Evolutionary conservation across 2,888 invertebrate genomes (phyloP).

Genomic region (Agapostemon virescens): DNA sequence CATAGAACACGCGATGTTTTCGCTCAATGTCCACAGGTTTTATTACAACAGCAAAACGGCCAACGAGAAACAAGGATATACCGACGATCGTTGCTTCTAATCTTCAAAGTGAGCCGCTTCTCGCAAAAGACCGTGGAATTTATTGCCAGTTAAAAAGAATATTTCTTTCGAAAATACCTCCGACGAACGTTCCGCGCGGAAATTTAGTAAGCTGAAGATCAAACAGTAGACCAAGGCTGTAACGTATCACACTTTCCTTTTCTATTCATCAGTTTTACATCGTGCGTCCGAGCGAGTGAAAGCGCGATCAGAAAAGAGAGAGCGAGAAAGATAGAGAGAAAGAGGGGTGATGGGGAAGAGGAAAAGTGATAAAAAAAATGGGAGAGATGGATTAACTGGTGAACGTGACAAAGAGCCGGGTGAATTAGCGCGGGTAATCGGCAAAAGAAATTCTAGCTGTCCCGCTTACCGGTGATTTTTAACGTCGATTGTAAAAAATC

Average conservation of each 20-base stretch:
- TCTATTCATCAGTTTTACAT: background rate
- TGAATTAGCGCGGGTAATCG: background rate
- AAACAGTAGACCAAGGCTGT: background rate
- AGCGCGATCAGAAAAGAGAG: background rate
- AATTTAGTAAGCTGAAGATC: constrained; percentile 14
- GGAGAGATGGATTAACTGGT: background rate
- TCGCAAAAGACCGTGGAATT: background rate
- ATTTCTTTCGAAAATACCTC: constrained; percentile 13
- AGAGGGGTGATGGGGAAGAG: background rate
- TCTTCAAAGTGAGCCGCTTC: background rate
- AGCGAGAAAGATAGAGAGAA: background rate
- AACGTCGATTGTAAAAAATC: constrained; percentile 14
- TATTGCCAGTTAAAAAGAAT: background rate
- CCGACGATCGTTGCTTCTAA: background rate
- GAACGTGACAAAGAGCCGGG: background rate
- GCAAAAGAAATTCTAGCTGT: background rate
- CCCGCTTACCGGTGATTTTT: constrained; percentile 24
- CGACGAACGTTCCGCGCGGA: background rate
- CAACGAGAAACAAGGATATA: background rate
- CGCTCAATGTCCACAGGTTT: too few species aligned
- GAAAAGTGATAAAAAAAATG: background rate
- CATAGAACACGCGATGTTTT: too few species aligned
- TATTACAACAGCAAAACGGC: background rate
- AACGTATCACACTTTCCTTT: background rate
- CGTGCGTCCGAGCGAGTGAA: background rate